Evolutionary conservation across 2,888 invertebrate genomes (phyloP), one percentile per base, ranked within the genome.

Genomic region (Heteromyza rotundicornis): DNA sequence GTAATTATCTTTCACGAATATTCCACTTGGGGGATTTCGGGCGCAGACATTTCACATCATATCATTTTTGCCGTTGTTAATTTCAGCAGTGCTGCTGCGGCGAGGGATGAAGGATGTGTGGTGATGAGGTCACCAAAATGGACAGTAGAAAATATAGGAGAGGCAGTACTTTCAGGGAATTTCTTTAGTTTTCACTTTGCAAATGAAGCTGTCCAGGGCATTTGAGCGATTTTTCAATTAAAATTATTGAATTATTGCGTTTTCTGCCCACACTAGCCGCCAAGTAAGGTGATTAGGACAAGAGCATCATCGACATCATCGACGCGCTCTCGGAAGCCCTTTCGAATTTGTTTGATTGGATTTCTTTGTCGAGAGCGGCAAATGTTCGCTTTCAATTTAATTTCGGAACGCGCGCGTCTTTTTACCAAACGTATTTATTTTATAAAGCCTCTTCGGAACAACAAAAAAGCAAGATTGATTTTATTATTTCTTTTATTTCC

Each of bases 391-490:
- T 57, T 47, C 47, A 49, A 57, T 57, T 23, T 22, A 14, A 17
- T 57, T 36, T 14, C 17, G 22, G 60, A 49, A n/a, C n/a, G n/a
- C n/a, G 19, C 55, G 58, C 58, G 44, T 55, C 63, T 52, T 52
- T 56, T 54, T 58, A 35, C 10, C 62, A n/a, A 5, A 32, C 5
- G 40, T n/a, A 40, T 40, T 40, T 40, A 40, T 40, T 40, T 20
- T 17, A 14, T 20, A 47, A 19, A 47, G 47, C 47, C 17, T 47
- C 47, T 20, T 27, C 62, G 65, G 47, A 57, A n/a, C n/a, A n/a
- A n/a, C n/a, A n/a, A n/a, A n/a, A n/a, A n/a, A n/a, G n/a, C n/a
- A 70, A 78, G 72, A 78, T 77, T 77, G 78, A 77, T 77, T 77
- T 76, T 75, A 67, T 70, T 70, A 69, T 70, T 71, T 68, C 66